Evolutionary conservation across 2,113 vertebrate genomes (phyloP).

Genomic region (Turdus rufiventris): DNA sequence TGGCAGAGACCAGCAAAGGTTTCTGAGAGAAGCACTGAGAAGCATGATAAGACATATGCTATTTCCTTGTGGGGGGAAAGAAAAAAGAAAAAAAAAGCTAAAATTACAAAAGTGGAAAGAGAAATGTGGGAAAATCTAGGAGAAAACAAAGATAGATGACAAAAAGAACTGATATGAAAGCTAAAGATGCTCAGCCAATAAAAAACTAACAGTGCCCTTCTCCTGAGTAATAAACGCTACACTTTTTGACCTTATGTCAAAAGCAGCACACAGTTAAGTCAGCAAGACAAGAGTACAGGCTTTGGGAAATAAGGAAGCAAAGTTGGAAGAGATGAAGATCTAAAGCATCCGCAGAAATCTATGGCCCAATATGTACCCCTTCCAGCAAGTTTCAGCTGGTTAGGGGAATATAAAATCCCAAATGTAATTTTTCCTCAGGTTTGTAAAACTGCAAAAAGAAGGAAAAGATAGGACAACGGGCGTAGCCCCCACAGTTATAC

Average conservation of each 20-base stretch:
- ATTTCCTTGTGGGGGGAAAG: background rate
- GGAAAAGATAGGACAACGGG: rapidly evolving
- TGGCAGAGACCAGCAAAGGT: background rate
- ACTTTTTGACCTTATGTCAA: background rate
- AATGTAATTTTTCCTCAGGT: rapidly evolving
- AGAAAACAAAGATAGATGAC: background rate
- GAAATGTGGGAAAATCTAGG: background rate
- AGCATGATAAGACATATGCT: background rate
- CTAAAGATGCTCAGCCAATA: background rate
- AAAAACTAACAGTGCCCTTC: background rate
- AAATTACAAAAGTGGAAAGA: background rate
- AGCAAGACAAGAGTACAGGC: background rate
- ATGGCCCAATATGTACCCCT: background rate
- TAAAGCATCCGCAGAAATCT: background rate
- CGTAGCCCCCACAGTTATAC: background rate
- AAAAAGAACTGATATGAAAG: background rate
- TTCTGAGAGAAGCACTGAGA: background rate
- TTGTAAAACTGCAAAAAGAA: background rate
- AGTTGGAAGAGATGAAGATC: background rate
- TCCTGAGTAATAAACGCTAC: background rate
- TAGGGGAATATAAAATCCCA: background rate
- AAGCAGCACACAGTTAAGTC: background rate
- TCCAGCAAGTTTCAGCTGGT: background rate
- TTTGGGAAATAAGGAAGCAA: background rate
- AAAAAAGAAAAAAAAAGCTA: background rate